phyloP scores from a whole-genome alignment of 2,888 invertebrate species.

The Hololepta plana region DNA sequence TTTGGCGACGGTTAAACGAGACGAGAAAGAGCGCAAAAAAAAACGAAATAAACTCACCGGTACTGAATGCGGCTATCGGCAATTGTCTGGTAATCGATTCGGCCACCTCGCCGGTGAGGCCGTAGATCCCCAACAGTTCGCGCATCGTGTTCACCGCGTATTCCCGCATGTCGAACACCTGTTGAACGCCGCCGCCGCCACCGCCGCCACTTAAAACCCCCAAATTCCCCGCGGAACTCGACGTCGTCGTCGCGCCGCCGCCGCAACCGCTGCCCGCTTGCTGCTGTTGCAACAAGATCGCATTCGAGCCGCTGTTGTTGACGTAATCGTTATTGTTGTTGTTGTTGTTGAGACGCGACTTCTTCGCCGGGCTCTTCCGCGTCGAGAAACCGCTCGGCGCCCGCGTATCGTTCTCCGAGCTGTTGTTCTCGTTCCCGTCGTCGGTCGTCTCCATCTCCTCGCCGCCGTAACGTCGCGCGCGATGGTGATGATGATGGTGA shows the following conservation, averaged over 20 bases:
- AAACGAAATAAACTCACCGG: conserved; percentile 32
- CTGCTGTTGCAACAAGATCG: conserved; percentile 5
- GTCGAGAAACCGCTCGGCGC: conserved; percentile 6
- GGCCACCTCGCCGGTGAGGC: conserved; percentile 51
- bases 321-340: conserved; percentile 1
- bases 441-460: conserved; percentile 8
- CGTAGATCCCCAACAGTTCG: conserved; percentile 58
- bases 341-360: background rate
- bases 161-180: conserved; percentile 44
- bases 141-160: conserved; percentile 68
- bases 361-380: conserved; percentile 21
- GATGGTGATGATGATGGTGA: conserved; percentile 9
- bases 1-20: no score
- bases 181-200: conserved; percentile 10
- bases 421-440: conserved; percentile 22
- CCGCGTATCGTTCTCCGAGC: conserved; percentile 19
- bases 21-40: no score
- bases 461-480: background rate
- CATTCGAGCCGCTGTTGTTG: conserved; percentile 6
- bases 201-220: background rate
- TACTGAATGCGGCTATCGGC: conserved; percentile 49
- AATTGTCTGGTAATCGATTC: conserved; percentile 51
- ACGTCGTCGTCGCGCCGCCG: no score
- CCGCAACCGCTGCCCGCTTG: background rate
- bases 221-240: background rate